These are phyloP conservation scores for Tragelaphus strepsiceros DNA, from an alignment of 2,113 vertebrate genomes.

Conservation along the genomic window DNA sequence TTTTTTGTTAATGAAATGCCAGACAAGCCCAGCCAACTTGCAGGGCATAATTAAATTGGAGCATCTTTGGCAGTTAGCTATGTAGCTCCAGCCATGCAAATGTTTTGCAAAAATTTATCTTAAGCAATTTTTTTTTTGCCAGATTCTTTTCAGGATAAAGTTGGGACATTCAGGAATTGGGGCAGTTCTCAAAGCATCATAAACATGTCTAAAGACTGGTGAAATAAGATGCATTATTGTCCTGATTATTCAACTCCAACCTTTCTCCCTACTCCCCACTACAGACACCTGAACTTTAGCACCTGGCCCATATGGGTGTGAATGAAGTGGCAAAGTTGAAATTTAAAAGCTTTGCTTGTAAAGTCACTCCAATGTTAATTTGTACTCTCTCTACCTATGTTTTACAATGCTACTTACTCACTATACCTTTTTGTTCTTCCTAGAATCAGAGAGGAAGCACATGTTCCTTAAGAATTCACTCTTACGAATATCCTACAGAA, in stretches of 20 bases:
- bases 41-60: constrained; percentile 43
- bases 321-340: not conserved
- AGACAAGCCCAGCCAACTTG: constrained; percentile 51
- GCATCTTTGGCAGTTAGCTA: constrained; percentile 43
- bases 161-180: constrained; percentile 10
- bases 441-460: not conserved
- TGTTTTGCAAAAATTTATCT: constrained; percentile 63
- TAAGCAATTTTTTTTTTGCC: constrained; percentile 30
- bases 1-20: constrained; percentile 71
- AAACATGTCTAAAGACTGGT: not conserved
- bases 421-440: not conserved
- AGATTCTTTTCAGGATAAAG: constrained; percentile 35
- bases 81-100: constrained; percentile 20
- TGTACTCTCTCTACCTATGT: not conserved
- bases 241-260: not conserved
- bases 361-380: not conserved
- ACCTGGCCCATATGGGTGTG: not conserved
- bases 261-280: not conserved
- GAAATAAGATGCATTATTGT: not conserved
- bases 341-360: not conserved
- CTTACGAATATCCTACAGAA: not conserved
- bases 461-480: not conserved
- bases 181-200: not conserved
- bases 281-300: not conserved
- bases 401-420: not conserved